These are phyloP conservation scores for Ceratina japonica DNA, from an alignment of 1,140 invertebrate species.

Conservation along the genomic window DNA sequence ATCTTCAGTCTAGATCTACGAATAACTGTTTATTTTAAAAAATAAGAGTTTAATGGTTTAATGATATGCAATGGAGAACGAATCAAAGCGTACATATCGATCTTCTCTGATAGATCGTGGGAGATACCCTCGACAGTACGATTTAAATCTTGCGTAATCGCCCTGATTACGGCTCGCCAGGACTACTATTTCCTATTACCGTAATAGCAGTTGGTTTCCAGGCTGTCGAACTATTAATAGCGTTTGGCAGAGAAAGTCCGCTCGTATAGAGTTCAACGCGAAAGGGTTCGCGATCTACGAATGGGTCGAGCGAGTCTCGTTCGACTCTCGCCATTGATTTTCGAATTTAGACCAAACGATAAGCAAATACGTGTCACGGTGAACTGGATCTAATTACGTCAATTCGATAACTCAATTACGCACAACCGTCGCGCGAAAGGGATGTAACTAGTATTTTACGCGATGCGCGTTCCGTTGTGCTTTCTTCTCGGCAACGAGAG, in stretches of 20 bases:
- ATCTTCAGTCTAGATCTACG: not conserved
- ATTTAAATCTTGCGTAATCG: slow-evolving; percentile 2
- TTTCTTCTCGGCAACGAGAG: not conserved
- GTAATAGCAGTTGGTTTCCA: slow-evolving; percentile 59
- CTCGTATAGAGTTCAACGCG: slow-evolving; percentile 18
- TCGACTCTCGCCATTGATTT: not conserved
- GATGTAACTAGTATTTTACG: not conserved
- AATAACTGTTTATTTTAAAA: not conserved
- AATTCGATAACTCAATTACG: slow-evolving; percentile 7
- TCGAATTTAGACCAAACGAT: not conserved
- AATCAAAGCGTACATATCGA: not conserved
- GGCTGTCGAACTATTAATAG: slow-evolving; percentile 63
- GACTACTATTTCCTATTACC: slow-evolving; percentile 64
- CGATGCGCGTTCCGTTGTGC: too few relatives aligned
- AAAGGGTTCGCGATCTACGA: slow-evolving; percentile 35
- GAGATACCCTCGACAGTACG: not conserved
- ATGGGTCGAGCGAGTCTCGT: not conserved
- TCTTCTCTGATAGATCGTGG: not conserved
- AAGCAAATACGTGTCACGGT: not conserved
- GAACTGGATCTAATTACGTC: not conserved
- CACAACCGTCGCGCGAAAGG: not conserved
- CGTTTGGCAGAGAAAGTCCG: slow-evolving; percentile 60
- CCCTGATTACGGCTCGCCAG: slow-evolving; percentile 11
- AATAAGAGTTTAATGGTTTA: not conserved
- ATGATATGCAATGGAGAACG: not conserved